Conservation (phyloP, 2,797 vertebrate species). For the Molossus molossus region DNA sequence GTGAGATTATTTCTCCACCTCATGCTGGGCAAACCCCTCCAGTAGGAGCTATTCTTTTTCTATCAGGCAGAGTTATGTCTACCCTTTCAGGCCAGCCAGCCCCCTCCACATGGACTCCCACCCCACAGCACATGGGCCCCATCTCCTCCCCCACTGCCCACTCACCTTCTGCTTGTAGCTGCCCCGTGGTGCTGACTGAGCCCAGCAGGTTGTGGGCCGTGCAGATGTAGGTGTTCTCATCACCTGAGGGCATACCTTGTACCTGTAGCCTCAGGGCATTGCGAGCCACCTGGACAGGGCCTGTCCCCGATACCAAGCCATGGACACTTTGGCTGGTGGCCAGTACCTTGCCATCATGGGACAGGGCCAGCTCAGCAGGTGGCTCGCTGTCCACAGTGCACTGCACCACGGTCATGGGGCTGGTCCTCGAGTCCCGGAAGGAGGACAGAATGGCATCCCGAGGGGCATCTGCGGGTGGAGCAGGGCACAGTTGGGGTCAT, state of each 20-base stretch:
- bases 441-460: slow-evolving; percentile 79
- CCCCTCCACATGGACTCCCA: neutral
- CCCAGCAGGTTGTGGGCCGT: slow-evolving; percentile 87
- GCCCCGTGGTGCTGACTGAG: neutral
- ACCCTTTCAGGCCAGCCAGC: neutral
- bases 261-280: slow-evolving; percentile 86
- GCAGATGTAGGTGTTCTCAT: slow-evolving; percentile 85
- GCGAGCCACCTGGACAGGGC: slow-evolving; percentile 74
- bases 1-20: neutral
- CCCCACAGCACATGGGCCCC: neutral
- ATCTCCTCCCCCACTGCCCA: accelerated
- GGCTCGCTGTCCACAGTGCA: slow-evolving; percentile 89
- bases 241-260: neutral
- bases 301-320: accelerated
- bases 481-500: neutral
- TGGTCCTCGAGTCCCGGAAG: slow-evolving; percentile 80
- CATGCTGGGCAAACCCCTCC: neutral
- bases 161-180: slow-evolving; percentile 85
- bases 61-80: neutral
- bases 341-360: slow-evolving; percentile 33
- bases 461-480: slow-evolving; percentile 85
- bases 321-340: neutral
- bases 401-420: slow-evolving; percentile 75
- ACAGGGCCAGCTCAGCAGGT: slow-evolving; percentile 80
- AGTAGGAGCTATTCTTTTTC: neutral